These are phyloP conservation scores for Campoplex capitator DNA, from an alignment of 2,888 invertebrate genomes.

Conservation along the genomic window DNA sequence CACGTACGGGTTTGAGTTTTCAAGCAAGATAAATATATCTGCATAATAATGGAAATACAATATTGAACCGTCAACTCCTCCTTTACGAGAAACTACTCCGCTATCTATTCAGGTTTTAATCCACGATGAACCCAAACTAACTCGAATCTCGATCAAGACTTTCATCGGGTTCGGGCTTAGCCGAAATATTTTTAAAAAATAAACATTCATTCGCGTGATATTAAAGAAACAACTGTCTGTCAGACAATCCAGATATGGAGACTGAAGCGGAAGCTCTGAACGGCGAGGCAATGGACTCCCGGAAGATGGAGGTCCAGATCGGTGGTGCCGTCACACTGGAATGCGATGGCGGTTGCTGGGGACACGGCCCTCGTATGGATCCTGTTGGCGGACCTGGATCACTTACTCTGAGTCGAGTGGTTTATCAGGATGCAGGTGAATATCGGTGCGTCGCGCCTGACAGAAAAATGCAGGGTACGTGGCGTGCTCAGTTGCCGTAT, in stretches of 20 bases:
- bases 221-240: slow-evolving; percentile 54
- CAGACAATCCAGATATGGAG: slow-evolving; percentile 82
- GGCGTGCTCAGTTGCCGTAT: slow-evolving; percentile 83
- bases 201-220: slow-evolving; percentile 20
- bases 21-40: slow-evolving; percentile 18
- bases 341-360: slow-evolving; percentile 87
- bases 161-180: not conserved
- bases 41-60: slow-evolving; percentile 39
- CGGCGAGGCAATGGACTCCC: slow-evolving; percentile 84
- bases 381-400: slow-evolving; percentile 87
- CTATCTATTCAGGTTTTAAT: not conserved
- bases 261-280: slow-evolving; percentile 82
- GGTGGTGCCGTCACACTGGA: slow-evolving; percentile 95
- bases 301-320: slow-evolving; percentile 92
- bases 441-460: slow-evolving; percentile 90
- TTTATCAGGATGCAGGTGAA: slow-evolving; percentile 92
- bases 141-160: not conserved
- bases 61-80: not conserved
- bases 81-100: not conserved
- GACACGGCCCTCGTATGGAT: slow-evolving; percentile 84
- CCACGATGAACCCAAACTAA: not conserved
- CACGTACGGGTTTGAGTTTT: slow-evolving; percentile 6
- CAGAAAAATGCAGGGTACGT: slow-evolving; percentile 84
- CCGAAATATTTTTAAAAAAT: not conserved
- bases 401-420: slow-evolving; percentile 89